These are phyloP conservation scores for Slavum lentiscoides DNA, from an alignment of 2,888 invertebrate species.

Conservation along the genomic window DNA sequence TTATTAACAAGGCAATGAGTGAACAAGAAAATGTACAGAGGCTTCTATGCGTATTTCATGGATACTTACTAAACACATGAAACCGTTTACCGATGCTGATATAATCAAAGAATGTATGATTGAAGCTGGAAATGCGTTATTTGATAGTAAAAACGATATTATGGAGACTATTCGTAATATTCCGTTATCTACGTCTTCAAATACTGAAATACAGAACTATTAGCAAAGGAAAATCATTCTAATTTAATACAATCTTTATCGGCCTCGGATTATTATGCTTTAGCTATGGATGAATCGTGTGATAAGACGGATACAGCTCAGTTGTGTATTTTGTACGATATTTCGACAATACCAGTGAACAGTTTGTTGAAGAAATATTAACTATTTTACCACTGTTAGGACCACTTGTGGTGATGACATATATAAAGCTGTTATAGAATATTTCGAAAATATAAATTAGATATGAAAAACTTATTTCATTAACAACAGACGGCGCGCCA, in stretches of 20 bases:
- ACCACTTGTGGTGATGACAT: no score
- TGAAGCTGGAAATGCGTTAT: slow-evolving; percentile 34
- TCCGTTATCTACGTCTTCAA: no score
- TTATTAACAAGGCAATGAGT: slow-evolving; percentile 40
- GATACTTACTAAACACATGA: slow-evolving; percentile 25
- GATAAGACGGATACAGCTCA: not conserved
- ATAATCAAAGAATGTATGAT: slow-evolving; percentile 30
- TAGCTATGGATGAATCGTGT: slow-evolving; percentile 5
- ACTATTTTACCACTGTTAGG: no score
- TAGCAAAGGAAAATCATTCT: slow-evolving; percentile 6
- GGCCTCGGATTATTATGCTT: not conserved
- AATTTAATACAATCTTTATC: not conserved
- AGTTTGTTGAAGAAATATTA: no score
- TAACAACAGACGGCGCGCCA: no score
- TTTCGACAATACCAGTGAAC: no score
- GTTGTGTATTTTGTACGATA: no score
- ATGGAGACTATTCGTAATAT: slow-evolving; percentile 12
- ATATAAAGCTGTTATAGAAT: no score
- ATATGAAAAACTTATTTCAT: no score
- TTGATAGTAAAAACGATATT: slow-evolving; percentile 31
- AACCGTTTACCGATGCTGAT: slow-evolving; percentile 33
- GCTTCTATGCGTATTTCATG: slow-evolving; percentile 34
- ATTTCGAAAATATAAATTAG: no score
- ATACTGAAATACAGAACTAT: slow-evolving; percentile 4
- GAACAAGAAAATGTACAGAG: slow-evolving; percentile 43